Percentiles rank a stretch among this genome's conserved stretches.
These are phyloP conservation scores for Chondrosia reniformis DNA, from an alignment of 37 sponge, comb jelly and placozoan genomes.

Conservation along the genomic window DNA sequence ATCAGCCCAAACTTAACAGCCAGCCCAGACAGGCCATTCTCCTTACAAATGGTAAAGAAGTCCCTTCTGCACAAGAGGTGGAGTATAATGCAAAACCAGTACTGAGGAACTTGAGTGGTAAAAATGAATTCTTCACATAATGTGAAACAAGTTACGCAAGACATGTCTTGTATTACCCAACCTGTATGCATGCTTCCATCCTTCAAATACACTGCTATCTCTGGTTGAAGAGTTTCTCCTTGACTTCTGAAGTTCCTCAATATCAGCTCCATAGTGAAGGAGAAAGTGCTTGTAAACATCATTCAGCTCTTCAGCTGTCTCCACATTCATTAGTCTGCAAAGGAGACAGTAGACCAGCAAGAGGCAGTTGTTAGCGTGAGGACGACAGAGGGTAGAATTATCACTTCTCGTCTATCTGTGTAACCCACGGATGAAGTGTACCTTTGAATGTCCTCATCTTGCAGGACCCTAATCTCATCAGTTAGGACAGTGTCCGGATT, in stretches of 20 bases:
- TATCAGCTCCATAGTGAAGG: slow-evolving; percentile 84
- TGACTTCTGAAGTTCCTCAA: slow-evolving; percentile 72
- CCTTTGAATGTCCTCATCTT: slow-evolving; percentile 86
- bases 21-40: slow-evolving; percentile 77
- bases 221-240: background rate
- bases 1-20: slow-evolving; percentile 93
- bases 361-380: background rate
- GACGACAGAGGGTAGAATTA: too few relatives aligned
- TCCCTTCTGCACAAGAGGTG: slow-evolving; percentile 37
- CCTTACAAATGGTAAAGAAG: slow-evolving; percentile 86
- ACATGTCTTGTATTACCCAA: too few relatives aligned
- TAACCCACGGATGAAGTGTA: background rate
- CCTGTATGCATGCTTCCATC: slow-evolving; percentile 22
- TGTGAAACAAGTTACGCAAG: too few relatives aligned
- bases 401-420: background rate
- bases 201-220: background rate
- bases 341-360: background rate
- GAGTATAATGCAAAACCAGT: background rate
- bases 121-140: background rate
- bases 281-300: slow-evolving; percentile 87
- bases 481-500: slow-evolving; percentile 76
- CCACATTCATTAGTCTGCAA: slow-evolving; percentile 52
- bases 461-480: slow-evolving; percentile 67
- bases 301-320: slow-evolving; percentile 82
- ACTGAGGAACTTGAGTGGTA: background rate